A percentile compares a stretch with the other conserved stretches of the same genome.
phyloP scores from a whole-genome alignment of 1,140 invertebrate genomes.

The Brachionus calyciflorus region DNA sequence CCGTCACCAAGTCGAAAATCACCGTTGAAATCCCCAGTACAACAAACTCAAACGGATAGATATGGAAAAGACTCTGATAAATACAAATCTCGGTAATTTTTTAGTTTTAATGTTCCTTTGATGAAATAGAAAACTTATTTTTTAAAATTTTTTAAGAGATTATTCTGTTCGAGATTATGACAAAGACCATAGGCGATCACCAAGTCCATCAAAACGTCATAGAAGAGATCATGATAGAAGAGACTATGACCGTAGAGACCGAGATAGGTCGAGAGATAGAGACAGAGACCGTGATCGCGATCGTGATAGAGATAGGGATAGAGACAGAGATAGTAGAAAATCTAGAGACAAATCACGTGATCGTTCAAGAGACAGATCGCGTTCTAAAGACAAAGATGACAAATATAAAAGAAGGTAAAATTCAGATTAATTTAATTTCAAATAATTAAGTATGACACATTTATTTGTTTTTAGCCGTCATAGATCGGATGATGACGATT shows the following conservation, averaged over 20 bases:
- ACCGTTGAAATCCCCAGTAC: neutral
- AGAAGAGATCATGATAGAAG: conserved; percentile 18
- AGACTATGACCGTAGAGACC: neutral
- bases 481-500: conserved; percentile 41
- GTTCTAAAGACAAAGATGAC: conserved; percentile 30
- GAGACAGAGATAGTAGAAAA: neutral
- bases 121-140: neutral
- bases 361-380: conserved; percentile 23
- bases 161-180: conserved; percentile 2
- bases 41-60: neutral
- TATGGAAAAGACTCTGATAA: neutral
- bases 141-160: conserved; percentile 2
- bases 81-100: conserved; percentile 1
- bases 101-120: neutral
- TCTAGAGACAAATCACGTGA: conserved; percentile 23
- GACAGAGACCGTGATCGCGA: neutral
- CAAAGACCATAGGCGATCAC: conserved; percentile 13
- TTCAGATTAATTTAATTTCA: neutral
- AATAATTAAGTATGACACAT: neutral
- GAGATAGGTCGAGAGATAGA: neutral
- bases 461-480: conserved; percentile 8
- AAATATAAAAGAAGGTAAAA: conserved; percentile 41
- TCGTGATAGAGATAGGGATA: conserved; percentile 7
- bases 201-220: conserved; percentile 23
- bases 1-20: conserved; percentile 23